Evolutionary conservation across 2,113 vertebrate species (phyloP).

Genomic region (Serinus canaria): DNA sequence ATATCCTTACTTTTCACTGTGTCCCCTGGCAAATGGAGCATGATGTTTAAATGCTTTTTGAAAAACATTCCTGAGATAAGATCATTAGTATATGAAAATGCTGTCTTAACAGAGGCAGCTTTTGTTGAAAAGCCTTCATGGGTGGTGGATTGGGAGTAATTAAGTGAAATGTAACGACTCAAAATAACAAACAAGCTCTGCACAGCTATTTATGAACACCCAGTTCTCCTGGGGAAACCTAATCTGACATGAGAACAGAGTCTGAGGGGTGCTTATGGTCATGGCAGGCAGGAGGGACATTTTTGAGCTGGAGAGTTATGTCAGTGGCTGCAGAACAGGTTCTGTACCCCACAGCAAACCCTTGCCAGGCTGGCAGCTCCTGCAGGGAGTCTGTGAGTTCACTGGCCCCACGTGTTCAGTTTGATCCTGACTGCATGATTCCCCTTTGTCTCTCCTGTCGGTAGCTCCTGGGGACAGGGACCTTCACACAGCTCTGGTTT

Average conservation of each 20-base stretch:
- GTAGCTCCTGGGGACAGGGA: background rate
- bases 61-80: background rate
- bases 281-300: background rate
- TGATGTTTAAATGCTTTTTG: background rate
- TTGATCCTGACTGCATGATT: rapidly evolving
- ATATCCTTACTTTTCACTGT: background rate
- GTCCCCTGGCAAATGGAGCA: background rate
- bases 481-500: background rate
- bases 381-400: too few species aligned
- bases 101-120: background rate
- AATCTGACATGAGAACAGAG: rapidly evolving
- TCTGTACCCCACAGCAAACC: background rate
- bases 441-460: rapidly evolving
- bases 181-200: background rate
- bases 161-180: constrained; percentile 15
- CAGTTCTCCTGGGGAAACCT: background rate
- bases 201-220: background rate
- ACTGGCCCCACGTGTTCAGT: rapidly evolving
- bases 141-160: constrained; percentile 4
- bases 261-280: background rate
- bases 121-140: background rate
- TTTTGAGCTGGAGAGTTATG: background rate
- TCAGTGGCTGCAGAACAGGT: background rate
- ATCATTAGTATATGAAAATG: background rate
- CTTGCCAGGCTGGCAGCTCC: background rate